Evolutionary conservation across 2,113 vertebrate genomes (phyloP).

Genomic region (Gobiocypris rarus): DNA sequence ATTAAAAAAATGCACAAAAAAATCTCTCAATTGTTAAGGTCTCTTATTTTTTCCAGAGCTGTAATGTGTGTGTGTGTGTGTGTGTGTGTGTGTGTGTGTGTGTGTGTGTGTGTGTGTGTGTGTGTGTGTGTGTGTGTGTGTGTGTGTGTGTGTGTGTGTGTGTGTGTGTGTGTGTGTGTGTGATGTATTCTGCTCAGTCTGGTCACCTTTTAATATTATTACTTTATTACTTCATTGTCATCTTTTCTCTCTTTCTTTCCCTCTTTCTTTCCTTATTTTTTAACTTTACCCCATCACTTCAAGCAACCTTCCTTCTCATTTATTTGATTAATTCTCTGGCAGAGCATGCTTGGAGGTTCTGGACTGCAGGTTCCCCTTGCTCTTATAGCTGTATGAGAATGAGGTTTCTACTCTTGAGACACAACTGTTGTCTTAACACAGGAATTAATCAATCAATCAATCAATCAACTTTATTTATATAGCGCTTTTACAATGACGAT

Average conservation of each 20-base stretch:
- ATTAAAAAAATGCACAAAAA: no score
- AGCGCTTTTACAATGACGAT: no score
- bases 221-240: background rate
- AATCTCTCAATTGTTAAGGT: no score
- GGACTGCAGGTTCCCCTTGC: background rate
- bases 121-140: no score
- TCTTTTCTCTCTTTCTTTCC: background rate
- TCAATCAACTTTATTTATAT: no score
- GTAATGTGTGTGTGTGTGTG: no score
- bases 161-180: background rate
- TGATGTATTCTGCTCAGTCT: background rate
- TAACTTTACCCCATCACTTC: background rate
- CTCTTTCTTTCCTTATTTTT: background rate
- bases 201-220: background rate
- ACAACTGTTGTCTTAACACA: background rate
- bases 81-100: no score
- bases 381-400: background rate
- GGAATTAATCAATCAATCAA: no score
- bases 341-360: background rate
- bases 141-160: no score
- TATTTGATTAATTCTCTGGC: background rate
- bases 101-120: no score
- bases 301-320: background rate
- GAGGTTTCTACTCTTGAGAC: background rate
- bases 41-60: no score